Percentiles rank a stretch among this genome's conserved stretches.
phyloP scores from a whole-genome alignment of 2,113 vertebrate genomes.

The Strix uralensis region DNA sequence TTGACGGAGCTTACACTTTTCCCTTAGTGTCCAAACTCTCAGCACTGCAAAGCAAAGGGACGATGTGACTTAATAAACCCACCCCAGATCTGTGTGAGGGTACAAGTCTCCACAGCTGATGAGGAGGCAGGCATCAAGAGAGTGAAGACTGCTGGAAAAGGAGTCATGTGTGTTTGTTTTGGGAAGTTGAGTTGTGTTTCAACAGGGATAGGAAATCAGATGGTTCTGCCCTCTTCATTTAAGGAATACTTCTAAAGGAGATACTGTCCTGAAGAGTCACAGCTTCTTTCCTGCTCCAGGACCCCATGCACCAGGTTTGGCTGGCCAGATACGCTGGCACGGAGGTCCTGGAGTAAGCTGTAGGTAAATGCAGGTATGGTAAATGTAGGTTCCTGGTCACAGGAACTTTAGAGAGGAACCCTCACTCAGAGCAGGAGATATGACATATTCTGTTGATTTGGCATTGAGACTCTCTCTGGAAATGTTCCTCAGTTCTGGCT shows the following conservation, averaged over 20 bases:
- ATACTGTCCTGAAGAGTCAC: background rate
- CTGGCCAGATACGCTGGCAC: background rate
- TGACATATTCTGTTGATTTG: background rate
- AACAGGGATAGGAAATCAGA: background rate
- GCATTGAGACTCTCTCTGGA: background rate
- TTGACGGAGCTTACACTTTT: background rate
- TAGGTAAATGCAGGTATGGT: background rate
- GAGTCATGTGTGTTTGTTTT: background rate
- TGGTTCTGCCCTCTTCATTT: background rate
- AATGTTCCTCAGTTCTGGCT: background rate
- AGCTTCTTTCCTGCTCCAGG: background rate
- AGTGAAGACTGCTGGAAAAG: background rate
- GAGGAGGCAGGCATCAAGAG: background rate
- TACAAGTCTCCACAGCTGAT: background rate
- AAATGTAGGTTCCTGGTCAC: no score
- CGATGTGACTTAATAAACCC: background rate
- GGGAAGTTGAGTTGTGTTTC: background rate
- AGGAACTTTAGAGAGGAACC: background rate
- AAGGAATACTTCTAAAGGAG: background rate
- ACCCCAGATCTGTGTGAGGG: background rate
- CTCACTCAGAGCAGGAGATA: background rate
- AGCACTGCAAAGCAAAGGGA: background rate
- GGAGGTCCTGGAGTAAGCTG: background rate
- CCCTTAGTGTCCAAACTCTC: background rate
- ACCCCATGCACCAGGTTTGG: fast-evolving